These are phyloP conservation scores for Setophaga coronata DNA, from an alignment of 2,113 vertebrate species.

Conservation along the genomic window DNA sequence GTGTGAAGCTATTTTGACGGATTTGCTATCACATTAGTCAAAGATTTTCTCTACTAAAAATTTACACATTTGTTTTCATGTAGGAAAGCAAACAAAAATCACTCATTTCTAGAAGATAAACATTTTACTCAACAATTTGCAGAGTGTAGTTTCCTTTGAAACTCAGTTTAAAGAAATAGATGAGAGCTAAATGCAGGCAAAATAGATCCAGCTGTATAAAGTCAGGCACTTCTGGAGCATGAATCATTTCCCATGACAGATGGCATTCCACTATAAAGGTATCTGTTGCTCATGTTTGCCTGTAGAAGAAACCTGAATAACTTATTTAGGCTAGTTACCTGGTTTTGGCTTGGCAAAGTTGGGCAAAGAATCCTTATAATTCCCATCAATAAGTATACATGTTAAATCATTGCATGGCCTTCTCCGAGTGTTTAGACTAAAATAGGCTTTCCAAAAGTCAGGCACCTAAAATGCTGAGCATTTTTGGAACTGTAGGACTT, in stretches of 20 bases:
- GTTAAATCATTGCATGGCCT: neutral
- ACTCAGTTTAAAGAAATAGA: conserved; percentile 4
- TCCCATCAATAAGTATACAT: neutral
- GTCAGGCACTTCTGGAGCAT: neutral
- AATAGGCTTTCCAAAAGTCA: neutral
- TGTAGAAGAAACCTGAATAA: neutral
- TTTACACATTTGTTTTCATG: neutral
- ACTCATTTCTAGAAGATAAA: neutral
- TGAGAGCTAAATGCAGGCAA: neutral
- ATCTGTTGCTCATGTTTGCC: neutral
- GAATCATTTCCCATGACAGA: neutral
- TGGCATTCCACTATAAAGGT: neutral
- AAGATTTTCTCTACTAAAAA: neutral
- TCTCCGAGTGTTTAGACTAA: neutral
- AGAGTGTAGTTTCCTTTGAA: neutral
- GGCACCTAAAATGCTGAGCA: neutral
- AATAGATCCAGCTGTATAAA: neutral
- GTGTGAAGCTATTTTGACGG: neutral
- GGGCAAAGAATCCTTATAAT: neutral
- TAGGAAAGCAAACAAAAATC: neutral
- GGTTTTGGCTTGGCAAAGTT: neutral
- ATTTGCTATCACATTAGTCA: neutral
- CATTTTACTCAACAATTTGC: neutral
- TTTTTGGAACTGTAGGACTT: neutral
- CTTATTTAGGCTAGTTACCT: neutral